Conservation (phyloP, 2,113 vertebrate species). For the Zeus faber region DNA sequence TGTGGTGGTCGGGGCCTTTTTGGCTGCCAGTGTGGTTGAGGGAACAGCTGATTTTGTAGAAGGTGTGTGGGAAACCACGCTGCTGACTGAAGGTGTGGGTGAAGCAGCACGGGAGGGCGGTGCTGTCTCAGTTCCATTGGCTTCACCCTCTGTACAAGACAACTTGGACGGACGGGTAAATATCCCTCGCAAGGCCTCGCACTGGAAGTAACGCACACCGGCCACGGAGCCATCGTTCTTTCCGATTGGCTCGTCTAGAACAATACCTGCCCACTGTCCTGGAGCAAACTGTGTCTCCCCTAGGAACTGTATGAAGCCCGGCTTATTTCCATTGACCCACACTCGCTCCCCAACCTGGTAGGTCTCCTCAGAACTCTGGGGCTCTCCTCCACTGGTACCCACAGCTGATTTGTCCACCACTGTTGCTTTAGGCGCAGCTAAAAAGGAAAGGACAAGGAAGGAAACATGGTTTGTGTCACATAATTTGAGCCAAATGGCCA, state of each 20-base stretch:
- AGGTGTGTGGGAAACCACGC: conserved; percentile 51
- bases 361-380: conserved; percentile 80
- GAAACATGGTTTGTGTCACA: too few species aligned
- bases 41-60: conserved; percentile 48
- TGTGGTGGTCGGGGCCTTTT: conserved; percentile 57
- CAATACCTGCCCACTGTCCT: conserved; percentile 96
- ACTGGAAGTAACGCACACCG: conserved; percentile 95
- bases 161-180: conserved; percentile 96
- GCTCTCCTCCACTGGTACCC: conserved; percentile 61
- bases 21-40: conserved; percentile 38
- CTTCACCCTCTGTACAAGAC: conserved; percentile 84
- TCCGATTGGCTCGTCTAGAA: conserved; percentile 94
- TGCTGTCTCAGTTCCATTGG: conserved; percentile 81
- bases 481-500: too few species aligned
- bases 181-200: conserved; percentile 89
- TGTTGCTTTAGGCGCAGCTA: conserved; percentile 71
- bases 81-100: conserved; percentile 76
- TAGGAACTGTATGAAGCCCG: conserved; percentile 91
- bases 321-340: conserved; percentile 97
- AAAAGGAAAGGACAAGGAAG: conserved; percentile 10
- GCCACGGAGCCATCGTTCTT: conserved; percentile 97
- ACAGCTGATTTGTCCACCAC: conserved; percentile 69
- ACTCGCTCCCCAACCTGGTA: conserved; percentile 92
- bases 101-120: conserved; percentile 80
- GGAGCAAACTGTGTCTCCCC: conserved; percentile 97